Percentiles rank a stretch among this genome's conserved stretches.
These are phyloP conservation scores for Rugalucina vietnamica DNA, from an alignment of 2,888 invertebrate species.

Conservation along the genomic window DNA sequence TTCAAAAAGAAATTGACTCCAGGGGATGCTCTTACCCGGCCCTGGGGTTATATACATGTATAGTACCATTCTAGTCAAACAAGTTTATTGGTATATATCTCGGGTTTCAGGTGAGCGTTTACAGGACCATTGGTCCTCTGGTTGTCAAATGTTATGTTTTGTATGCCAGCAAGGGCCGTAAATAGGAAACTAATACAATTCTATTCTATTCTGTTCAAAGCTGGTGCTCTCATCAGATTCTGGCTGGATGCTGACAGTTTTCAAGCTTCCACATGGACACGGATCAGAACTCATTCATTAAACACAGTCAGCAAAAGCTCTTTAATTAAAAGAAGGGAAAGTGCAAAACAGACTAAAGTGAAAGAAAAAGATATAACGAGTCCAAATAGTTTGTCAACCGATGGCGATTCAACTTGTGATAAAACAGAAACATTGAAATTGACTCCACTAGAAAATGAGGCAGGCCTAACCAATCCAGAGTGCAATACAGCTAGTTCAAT, in stretches of 20 bases:
- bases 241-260: conserved; percentile 85
- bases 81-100: too few relatives aligned
- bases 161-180: too few relatives aligned
- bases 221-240: conserved; percentile 85
- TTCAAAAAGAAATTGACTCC: too few relatives aligned
- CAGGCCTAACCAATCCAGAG: background rate
- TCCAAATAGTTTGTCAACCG: conserved; percentile 4
- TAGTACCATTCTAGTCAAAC: too few relatives aligned
- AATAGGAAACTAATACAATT: too few relatives aligned
- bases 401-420: background rate
- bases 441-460: background rate
- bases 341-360: conserved; percentile 27
- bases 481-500: conserved; percentile 2
- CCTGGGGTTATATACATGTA: too few relatives aligned
- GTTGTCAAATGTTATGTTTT: too few relatives aligned
- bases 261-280: conserved; percentile 79
- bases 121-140: too few relatives aligned
- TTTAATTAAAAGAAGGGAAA: conserved; percentile 28
- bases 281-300: conserved; percentile 75
- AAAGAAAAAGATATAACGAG: conserved; percentile 53
- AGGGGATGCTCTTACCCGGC: too few relatives aligned
- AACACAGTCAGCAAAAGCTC: conserved; percentile 64
- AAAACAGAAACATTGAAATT: background rate
- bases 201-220: too few relatives aligned
- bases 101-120: too few relatives aligned